These are phyloP conservation scores for Pyrocephalus nanus DNA, from an alignment of 2,797 vertebrate genomes.

Conservation along the genomic window DNA sequence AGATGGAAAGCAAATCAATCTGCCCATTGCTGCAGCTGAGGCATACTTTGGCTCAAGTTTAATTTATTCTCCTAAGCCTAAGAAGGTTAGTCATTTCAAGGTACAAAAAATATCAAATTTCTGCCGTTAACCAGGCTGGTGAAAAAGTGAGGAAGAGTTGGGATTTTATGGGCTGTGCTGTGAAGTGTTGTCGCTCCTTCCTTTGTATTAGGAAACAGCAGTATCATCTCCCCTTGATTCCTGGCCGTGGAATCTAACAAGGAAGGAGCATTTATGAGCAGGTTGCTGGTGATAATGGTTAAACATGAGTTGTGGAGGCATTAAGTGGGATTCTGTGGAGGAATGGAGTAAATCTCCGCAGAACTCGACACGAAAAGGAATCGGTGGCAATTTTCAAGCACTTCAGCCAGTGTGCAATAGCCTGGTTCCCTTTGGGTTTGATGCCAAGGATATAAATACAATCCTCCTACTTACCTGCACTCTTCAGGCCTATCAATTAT, in stretches of 20 bases:
- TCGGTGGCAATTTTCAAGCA: conserved; percentile 71
- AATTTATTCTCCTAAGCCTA: conserved; percentile 91
- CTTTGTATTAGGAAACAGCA: conserved; percentile 23
- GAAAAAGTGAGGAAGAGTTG: conserved; percentile 68
- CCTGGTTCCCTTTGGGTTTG: conserved; percentile 59
- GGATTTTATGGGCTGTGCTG: conserved; percentile 45
- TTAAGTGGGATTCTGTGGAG: conserved; percentile 64
- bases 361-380: conserved; percentile 34
- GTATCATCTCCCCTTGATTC: conserved; percentile 67
- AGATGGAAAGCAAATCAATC: conserved; percentile 93
- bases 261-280: conserved; percentile 27
- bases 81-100: conserved; percentile 83
- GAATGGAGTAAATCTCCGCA: conserved; percentile 54
- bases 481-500: conserved; percentile 74
- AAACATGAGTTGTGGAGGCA: conserved; percentile 72
- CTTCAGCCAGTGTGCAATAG: conserved; percentile 53
- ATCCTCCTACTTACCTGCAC: conserved; percentile 63
- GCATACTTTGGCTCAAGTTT: conserved; percentile 83
- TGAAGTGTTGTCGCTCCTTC: not conserved
- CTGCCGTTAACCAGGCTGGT: conserved; percentile 75
- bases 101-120: conserved; percentile 84
- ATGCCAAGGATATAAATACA: conserved; percentile 45
- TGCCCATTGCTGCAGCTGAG: conserved; percentile 87
- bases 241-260: conserved; percentile 32
- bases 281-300: conserved; percentile 59